Conservation (phyloP, 1,140 invertebrate genomes). For the Pseudobourletiella spinata region DNA sequence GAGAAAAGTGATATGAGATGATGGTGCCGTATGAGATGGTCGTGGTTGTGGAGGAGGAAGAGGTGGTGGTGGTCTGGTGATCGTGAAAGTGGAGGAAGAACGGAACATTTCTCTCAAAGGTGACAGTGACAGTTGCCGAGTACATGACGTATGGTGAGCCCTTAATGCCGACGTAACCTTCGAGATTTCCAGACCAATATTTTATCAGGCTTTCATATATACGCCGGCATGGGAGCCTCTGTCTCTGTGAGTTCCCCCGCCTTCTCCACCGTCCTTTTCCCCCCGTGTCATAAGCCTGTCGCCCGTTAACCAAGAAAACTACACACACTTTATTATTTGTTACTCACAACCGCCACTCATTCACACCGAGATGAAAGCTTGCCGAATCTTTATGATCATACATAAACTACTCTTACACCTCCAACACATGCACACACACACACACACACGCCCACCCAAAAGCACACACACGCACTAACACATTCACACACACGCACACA, state of each 20-base stretch:
- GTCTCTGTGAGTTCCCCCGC: too few species aligned
- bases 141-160: conserved; percentile 5
- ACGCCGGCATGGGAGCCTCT: too few species aligned
- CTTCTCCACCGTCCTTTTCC: not conserved
- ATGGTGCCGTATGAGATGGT: too few species aligned
- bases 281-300: not conserved
- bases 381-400: not conserved
- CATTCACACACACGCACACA: too few species aligned
- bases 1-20: too few species aligned
- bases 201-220: not conserved
- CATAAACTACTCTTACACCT: too few species aligned
- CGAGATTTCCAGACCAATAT: not conserved
- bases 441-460: too few species aligned
- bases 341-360: not conserved
- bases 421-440: too few species aligned
- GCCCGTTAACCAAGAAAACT: not conserved
- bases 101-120: not conserved
- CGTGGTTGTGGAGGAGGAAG: not conserved
- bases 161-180: conserved; percentile 4
- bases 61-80: not conserved
- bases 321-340: conserved; percentile 4
- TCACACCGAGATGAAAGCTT: not conserved
- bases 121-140: not conserved
- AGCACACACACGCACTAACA: too few species aligned
- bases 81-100: not conserved